Evolutionary conservation across 2,888 invertebrate species (phyloP).

Genomic region (Deilephila elpenor): DNA sequence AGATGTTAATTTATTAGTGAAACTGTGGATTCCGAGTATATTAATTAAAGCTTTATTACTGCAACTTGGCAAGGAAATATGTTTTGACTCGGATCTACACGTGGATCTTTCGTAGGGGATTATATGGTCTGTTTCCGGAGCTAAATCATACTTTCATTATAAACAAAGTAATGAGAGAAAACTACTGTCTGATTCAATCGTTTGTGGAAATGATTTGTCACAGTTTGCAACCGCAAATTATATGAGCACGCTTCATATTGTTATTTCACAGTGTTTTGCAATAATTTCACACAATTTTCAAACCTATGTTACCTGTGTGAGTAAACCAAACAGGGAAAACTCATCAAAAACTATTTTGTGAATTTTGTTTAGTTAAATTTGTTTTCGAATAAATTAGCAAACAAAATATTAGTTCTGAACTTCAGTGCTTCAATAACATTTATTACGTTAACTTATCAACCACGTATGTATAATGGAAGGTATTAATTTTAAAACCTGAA

Average conservation of each 20-base stretch:
- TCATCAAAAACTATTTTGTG: not conserved
- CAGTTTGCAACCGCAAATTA: not conserved
- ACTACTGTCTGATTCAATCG: not conserved
- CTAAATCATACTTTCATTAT: not conserved
- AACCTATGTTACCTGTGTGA: not conserved
- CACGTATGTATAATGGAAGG: no score
- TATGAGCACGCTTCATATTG: not conserved
- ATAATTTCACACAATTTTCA: not conserved
- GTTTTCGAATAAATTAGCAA: not conserved
- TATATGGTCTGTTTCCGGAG: slow-evolving; percentile 6
- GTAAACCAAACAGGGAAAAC: not conserved
- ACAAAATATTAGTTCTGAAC: no score
- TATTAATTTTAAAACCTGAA: no score
- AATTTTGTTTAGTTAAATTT: not conserved
- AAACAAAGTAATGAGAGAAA: not conserved
- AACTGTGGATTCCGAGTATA: not conserved
- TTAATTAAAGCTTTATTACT: slow-evolving; percentile 27
- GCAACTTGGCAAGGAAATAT: slow-evolving; percentile 14
- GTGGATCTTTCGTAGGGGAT: not conserved
- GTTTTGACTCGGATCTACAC: slow-evolving; percentile 3
- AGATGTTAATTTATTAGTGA: not conserved
- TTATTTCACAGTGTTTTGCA: not conserved
- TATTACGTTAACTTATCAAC: no score
- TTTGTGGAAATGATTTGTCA: not conserved
- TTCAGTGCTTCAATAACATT: no score